phyloP scores from a whole-genome alignment of 1,140 invertebrate genomes.

The Zaprionus tsacasi region DNA sequence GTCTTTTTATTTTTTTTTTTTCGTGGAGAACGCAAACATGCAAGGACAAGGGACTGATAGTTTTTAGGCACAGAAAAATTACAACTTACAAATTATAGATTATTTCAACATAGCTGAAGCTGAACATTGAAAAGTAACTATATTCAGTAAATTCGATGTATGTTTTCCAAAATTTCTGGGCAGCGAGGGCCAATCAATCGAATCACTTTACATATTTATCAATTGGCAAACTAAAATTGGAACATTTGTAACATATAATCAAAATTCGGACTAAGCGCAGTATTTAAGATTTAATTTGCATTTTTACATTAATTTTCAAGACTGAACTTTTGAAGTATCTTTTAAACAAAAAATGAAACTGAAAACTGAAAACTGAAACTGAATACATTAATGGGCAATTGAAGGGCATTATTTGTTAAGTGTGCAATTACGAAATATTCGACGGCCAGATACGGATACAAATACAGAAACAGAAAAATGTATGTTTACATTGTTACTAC shows the following conservation, averaged over 20 bases:
- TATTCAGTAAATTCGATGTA: neutral
- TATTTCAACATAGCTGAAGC: no score
- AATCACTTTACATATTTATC: constrained; percentile 32
- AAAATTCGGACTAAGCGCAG: constrained; percentile 59
- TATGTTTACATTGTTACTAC: neutral
- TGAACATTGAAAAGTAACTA: no score
- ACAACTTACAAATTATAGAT: constrained; percentile 4
- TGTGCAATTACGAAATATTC: constrained; percentile 39
- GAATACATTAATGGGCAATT: constrained; percentile 35
- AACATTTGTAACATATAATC: constrained; percentile 57
- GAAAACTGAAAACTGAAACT: constrained; percentile 7
- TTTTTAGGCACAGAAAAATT: constrained; percentile 50
- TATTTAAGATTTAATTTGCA: constrained; percentile 51
- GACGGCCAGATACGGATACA: constrained; percentile 17
- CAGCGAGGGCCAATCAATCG: constrained; percentile 27
- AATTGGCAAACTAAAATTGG: constrained; percentile 47
- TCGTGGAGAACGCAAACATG: constrained; percentile 4
- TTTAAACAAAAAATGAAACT: constrained; percentile 20
- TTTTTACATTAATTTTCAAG: constrained; percentile 72
- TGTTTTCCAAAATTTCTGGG: neutral
- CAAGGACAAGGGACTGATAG: constrained; percentile 62
- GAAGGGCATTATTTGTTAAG: constrained; percentile 33
- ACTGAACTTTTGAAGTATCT: constrained; percentile 75
- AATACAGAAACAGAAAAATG: neutral
- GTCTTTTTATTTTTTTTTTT: constrained; percentile 30